Percentiles rank a stretch among this genome's conserved stretches.
phyloP scores from a whole-genome alignment of 1,140 invertebrate genomes.

The Neocloeon triangulifer region DNA sequence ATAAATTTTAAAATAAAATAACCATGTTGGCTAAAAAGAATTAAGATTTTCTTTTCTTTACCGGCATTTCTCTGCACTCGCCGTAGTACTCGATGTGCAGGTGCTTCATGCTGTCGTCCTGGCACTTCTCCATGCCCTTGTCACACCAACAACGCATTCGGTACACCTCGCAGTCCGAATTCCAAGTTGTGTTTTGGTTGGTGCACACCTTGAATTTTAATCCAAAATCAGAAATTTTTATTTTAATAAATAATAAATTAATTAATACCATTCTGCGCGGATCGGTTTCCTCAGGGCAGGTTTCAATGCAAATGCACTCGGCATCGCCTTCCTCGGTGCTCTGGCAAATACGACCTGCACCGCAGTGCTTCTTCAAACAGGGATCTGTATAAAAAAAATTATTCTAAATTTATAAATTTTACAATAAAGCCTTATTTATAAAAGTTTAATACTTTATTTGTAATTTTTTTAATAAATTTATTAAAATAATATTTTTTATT shows the following conservation, averaged over 20 bases:
- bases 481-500: not conserved
- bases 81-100: conserved; percentile 87
- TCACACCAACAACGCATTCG: conserved; percentile 74
- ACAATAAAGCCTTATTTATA: not conserved
- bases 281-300: conserved; percentile 58
- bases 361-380: conserved; percentile 67
- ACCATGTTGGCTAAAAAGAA: no score
- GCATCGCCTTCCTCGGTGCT: conserved; percentile 47
- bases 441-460: not conserved
- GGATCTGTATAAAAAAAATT: conserved; percentile 33
- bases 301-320: conserved; percentile 63
- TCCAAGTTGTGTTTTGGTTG: conserved; percentile 82
- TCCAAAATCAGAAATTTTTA: no score
- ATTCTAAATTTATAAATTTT: not conserved
- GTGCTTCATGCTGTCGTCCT: conserved; percentile 49
- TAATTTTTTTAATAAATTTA: not conserved
- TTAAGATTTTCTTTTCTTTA: no score
- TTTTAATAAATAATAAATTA: conserved; percentile 1
- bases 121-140: conserved; percentile 45
- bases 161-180: conserved; percentile 79
- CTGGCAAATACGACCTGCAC: conserved; percentile 69
- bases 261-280: conserved; percentile 37
- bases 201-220: conserved; percentile 47
- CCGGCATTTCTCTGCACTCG: conserved; percentile 51
- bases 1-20: no score